A percentile compares a stretch with the other conserved stretches of the same genome.
phyloP scores from a whole-genome alignment of 2,113 vertebrate genomes.

The Nettapus auritus region DNA sequence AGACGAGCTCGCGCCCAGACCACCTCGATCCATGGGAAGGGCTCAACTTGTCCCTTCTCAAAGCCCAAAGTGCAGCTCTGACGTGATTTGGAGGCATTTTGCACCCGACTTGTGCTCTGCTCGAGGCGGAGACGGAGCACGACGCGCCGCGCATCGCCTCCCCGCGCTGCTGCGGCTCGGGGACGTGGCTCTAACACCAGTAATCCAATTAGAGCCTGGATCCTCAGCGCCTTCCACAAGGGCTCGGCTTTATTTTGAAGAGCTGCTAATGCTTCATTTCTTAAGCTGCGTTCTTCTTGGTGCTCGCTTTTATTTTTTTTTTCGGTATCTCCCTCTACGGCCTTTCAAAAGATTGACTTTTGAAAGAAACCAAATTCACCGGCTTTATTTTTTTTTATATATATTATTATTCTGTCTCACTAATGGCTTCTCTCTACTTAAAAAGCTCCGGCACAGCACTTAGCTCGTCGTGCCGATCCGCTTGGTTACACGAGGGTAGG shows the following conservation, averaged over 20 bases:
- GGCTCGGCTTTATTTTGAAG: not conserved
- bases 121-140: accelerated
- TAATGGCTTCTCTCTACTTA: not conserved
- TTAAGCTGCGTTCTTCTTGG: not conserved
- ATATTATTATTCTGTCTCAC: not conserved
- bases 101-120: not conserved
- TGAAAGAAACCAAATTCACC: not conserved
- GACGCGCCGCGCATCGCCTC: too few relatives aligned
- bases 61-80: not conserved
- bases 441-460: not conserved
- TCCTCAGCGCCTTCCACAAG: not conserved
- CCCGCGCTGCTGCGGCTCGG: not conserved
- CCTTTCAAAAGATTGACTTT: not conserved
- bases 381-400: not conserved
- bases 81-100: not conserved
- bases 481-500: not conserved
- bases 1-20: not conserved
- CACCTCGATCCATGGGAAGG: not conserved
- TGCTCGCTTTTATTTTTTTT: not conserved
- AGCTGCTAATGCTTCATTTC: not conserved
- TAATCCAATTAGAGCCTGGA: not conserved
- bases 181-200: not conserved
- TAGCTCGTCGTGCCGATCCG: not conserved
- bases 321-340: not conserved
- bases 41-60: not conserved